A percentile compares a stretch with the other conserved stretches of the same genome.
Evolutionary conservation across 2,113 vertebrate genomes (phyloP).

Genomic region (Bos indicus): DNA sequence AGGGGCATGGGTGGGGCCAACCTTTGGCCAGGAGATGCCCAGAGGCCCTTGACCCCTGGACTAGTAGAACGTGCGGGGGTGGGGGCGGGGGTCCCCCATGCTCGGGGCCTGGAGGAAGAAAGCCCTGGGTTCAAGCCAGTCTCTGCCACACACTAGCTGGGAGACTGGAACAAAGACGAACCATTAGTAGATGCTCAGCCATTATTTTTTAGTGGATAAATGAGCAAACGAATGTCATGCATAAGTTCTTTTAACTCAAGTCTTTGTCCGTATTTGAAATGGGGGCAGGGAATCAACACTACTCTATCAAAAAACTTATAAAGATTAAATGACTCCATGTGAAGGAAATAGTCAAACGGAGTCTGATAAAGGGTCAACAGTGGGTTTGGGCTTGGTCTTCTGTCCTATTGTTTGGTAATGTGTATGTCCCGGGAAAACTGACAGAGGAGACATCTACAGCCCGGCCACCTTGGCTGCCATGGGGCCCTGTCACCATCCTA

Average conservation of each 20-base stretch:
- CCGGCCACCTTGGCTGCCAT: fast-evolving
- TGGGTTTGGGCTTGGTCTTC: neutral
- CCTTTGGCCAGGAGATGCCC: neutral
- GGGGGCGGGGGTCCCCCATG: neutral
- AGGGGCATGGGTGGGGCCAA: fast-evolving
- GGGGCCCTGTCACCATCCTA: neutral
- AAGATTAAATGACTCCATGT: neutral
- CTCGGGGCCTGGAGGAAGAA: neutral
- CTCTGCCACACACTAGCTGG: neutral
- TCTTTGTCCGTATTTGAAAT: neutral
- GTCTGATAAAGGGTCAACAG: neutral
- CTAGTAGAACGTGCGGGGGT: neutral
- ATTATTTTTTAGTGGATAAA: fast-evolving
- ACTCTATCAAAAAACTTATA: neutral
- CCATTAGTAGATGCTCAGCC: neutral
- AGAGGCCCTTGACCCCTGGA: neutral
- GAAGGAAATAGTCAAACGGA: neutral
- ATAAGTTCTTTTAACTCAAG: neutral
- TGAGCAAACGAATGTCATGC: neutral
- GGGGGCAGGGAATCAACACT: too few relatives aligned
- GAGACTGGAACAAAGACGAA: neutral
- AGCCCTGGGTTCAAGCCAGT: neutral
- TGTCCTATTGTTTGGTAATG: neutral
- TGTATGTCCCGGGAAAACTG: too few relatives aligned
- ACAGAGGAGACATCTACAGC: neutral